These are phyloP conservation scores for Holothuria glaberrima DNA, from an alignment of 35 echinoderm and acorn worm species.

Conservation along the genomic window DNA sequence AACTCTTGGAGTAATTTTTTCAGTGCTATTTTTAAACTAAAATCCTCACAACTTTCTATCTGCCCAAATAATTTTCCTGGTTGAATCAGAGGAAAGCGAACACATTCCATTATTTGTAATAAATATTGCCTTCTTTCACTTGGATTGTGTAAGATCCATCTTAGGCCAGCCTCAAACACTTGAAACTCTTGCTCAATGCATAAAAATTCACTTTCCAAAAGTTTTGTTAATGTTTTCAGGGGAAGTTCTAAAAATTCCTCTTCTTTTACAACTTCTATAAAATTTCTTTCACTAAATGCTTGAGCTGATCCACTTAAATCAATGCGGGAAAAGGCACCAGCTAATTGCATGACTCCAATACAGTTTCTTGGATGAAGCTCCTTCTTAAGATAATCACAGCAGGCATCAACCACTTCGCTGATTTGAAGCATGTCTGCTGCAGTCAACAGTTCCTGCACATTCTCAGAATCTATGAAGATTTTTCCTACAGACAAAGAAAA, in stretches of 20 bases:
- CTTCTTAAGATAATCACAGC: slow-evolving; percentile 75
- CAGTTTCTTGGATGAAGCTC: slow-evolving; percentile 93
- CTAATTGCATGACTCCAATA: slow-evolving; percentile 81
- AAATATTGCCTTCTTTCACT: slow-evolving; percentile 68
- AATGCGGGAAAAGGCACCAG: slow-evolving; percentile 56
- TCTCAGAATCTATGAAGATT: slow-evolving; percentile 65
- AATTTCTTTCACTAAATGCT: slow-evolving; percentile 65
- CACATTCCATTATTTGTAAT: slow-evolving; percentile 73
- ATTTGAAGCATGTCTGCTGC: slow-evolving; percentile 95
- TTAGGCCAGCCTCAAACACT: slow-evolving; percentile 80
- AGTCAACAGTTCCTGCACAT: slow-evolving; percentile 79
- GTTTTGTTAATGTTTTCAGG: slow-evolving; percentile 41
- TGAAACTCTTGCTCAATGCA: slow-evolving; percentile 90
- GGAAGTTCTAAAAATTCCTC: slow-evolving; percentile 82
- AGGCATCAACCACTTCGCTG: slow-evolving; percentile 70
- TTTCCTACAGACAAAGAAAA: slow-evolving; percentile 66
- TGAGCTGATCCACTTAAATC: slow-evolving; percentile 59
- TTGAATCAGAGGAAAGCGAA: slow-evolving; percentile 83
- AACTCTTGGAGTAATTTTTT: slow-evolving; percentile 81
- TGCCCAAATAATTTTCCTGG: slow-evolving; percentile 72
- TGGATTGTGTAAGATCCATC: slow-evolving; percentile 82
- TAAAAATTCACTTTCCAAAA: slow-evolving; percentile 77
- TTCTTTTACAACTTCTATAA: slow-evolving; percentile 63
- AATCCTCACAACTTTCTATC: slow-evolving; percentile 77
- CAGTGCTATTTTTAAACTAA: slow-evolving; percentile 76